Evolutionary conservation across 2,888 invertebrate genomes (phyloP).

Genomic region (Drosophila formosana): DNA sequence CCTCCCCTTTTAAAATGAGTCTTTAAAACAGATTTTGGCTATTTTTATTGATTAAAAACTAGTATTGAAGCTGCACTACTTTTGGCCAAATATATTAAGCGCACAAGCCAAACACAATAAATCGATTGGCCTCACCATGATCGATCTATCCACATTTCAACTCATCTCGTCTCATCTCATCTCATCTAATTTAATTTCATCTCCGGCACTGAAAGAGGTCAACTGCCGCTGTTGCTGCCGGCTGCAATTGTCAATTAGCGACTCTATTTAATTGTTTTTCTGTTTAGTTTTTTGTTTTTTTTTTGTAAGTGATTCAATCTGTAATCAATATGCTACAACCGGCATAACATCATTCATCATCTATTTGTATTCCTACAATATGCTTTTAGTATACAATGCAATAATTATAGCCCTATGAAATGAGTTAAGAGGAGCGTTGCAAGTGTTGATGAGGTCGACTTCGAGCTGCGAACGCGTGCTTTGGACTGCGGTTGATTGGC

Average conservation of each 20-base stretch:
- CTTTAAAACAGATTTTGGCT: constrained; percentile 28
- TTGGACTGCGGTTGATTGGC: constrained; percentile 51
- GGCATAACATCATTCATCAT: constrained; percentile 57
- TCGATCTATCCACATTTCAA: constrained; percentile 13
- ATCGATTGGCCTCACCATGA: constrained; percentile 31
- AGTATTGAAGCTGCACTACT: constrained; percentile 29
- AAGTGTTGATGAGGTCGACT: constrained; percentile 34
- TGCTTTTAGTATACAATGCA: not conserved
- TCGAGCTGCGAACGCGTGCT: constrained; percentile 46
- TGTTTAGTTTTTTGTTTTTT: not conserved
- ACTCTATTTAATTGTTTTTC: constrained; percentile 42
- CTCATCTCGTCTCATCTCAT: constrained; percentile 9
- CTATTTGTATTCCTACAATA: constrained; percentile 44
- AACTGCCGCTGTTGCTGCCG: constrained; percentile 39
- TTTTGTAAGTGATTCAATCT: constrained; percentile 48
- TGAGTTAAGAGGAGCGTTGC: constrained; percentile 21
- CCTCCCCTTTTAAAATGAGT: constrained; percentile 38
- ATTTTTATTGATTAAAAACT: constrained; percentile 37
- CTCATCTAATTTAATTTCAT: constrained; percentile 12
- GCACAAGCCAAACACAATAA: constrained; percentile 9
- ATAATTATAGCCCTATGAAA: constrained; percentile 27
- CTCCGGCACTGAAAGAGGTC: constrained; percentile 61
- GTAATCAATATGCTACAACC: constrained; percentile 38
- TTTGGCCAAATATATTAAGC: constrained; percentile 22
- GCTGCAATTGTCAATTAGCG: constrained; percentile 68